Evolutionary conservation across 2,113 vertebrate species (phyloP), one percentile per base, ranked within the genome.

Genomic region (Camelus dromedarius): DNA sequence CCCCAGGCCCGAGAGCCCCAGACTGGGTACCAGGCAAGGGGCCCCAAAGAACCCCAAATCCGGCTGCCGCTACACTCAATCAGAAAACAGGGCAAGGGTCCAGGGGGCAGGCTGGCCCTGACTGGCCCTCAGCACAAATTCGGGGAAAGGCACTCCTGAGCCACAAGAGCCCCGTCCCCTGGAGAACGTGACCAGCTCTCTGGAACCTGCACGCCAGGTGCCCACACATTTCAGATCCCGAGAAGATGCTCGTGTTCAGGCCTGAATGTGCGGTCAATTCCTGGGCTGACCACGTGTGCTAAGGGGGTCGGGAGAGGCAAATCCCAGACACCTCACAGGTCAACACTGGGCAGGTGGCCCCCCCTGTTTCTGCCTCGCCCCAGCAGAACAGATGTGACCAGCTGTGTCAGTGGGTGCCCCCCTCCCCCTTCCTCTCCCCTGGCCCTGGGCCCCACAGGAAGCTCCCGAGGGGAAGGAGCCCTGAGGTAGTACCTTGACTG

Each of bases 401-500:
- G n/a, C 52, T 1, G 3, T 5, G 42, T 8, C 54, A 32, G 35
- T 3, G 12, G 86, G 56, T 28, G 38, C 38, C 38, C 6, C 60
- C 24, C 48, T 8, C 1, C 38, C 38, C 20, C 46, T 20, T 1
- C 60, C 52, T 46, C 48, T 9, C 42, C 77, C 26, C 32, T 62
- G 10, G 18, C n/a, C 22, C 5, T 0, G 5, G 52, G 10, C 60
- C 16, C 48, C 12, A 8, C 1, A 38, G 26, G 22, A 52, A n/a
- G 88, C 42, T 20, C 79, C 38, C 20, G 0, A 7, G 7, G 81
- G 20, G 2, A 9, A 6, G 81, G 22, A 56, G 66, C 48, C 60
- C 16, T 3, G 5, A 1, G n/a, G 64, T 2, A 0, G 67, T 97
- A 99, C 99, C 99, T 98, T 96, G 95, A 0, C 98, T 98, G 0